A percentile compares a stretch with the other conserved stretches of the same genome.
Conservation (phyloP, 2,113 vertebrate species). For the Solenodon paradoxus region DNA sequence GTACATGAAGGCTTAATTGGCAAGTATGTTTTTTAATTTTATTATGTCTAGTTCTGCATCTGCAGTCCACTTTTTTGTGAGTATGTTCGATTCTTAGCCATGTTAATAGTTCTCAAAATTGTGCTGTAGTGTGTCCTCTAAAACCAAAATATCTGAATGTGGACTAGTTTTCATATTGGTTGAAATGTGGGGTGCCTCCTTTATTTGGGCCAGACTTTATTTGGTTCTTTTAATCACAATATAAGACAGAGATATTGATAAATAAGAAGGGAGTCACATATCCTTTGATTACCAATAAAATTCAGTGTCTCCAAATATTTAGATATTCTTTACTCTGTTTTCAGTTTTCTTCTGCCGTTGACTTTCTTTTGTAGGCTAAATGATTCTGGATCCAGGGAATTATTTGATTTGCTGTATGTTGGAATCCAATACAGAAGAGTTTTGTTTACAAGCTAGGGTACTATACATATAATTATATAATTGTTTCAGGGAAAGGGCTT, state of each 20-base stretch:
- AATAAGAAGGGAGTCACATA: not conserved
- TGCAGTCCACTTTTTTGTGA: not conserved
- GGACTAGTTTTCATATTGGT: not conserved
- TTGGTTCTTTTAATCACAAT: not conserved
- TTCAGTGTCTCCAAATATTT: not conserved
- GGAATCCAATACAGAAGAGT: not conserved
- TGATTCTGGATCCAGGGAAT: not conserved
- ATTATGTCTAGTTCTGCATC: not conserved
- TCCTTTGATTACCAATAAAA: conserved; percentile 22
- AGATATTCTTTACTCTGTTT: too few relatives aligned
- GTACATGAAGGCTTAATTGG: not conserved
- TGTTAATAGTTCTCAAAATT: not conserved
- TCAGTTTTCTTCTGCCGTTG: not conserved
- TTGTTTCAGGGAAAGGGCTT: not conserved
- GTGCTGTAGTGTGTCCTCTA: not conserved
- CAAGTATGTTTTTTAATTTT: conserved; percentile 24
- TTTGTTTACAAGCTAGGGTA: not conserved
- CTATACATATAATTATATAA: not conserved
- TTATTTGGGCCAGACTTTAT: not conserved
- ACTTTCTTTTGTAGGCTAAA: not conserved
- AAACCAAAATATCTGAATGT: not conserved
- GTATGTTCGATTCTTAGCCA: not conserved
- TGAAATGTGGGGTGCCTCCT: not conserved
- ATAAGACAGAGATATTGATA: not conserved
- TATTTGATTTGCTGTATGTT: not conserved